Conservation (phyloP, 2,797 vertebrate genomes). For the Acipenser oxyrinchus region DNA sequence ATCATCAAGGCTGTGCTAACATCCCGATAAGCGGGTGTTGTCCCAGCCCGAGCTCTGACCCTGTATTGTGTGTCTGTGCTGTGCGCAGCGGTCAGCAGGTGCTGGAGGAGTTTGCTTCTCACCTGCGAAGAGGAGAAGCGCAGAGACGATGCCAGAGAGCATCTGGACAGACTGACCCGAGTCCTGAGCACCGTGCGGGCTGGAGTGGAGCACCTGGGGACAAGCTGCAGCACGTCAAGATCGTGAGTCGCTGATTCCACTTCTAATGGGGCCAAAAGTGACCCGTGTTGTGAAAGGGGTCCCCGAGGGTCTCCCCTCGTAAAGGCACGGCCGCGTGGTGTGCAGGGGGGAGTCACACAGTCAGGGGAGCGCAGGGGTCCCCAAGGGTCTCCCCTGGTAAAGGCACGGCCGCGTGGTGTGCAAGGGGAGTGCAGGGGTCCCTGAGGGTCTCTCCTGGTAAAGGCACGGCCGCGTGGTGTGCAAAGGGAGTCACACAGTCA, state of each 20-base stretch:
- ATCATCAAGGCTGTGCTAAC: neutral
- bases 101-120: slow-evolving; percentile 43
- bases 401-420: too few relatives aligned
- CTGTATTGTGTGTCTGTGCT: slow-evolving; percentile 12
- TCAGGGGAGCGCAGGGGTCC: too few relatives aligned
- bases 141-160: slow-evolving; percentile 37
- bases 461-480: too few relatives aligned
- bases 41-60: neutral
- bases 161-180: slow-evolving; percentile 43
- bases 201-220: slow-evolving; percentile 61
- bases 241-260: slow-evolving; percentile 33
- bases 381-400: too few relatives aligned
- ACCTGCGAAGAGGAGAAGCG: slow-evolving; percentile 51
- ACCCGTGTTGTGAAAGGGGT: too few relatives aligned
- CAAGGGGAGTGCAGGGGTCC: too few relatives aligned
- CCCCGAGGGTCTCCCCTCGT: too few relatives aligned
- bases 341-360: too few relatives aligned
- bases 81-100: slow-evolving; percentile 48
- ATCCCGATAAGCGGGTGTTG: neutral
- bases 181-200: slow-evolving; percentile 40
- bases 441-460: too few relatives aligned
- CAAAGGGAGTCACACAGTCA: too few relatives aligned
- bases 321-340: too few relatives aligned
- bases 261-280: too few relatives aligned
- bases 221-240: slow-evolving; percentile 59